Evolutionary conservation across 1,140 invertebrate genomes (phyloP).

Genomic region (Diprion similis): DNA sequence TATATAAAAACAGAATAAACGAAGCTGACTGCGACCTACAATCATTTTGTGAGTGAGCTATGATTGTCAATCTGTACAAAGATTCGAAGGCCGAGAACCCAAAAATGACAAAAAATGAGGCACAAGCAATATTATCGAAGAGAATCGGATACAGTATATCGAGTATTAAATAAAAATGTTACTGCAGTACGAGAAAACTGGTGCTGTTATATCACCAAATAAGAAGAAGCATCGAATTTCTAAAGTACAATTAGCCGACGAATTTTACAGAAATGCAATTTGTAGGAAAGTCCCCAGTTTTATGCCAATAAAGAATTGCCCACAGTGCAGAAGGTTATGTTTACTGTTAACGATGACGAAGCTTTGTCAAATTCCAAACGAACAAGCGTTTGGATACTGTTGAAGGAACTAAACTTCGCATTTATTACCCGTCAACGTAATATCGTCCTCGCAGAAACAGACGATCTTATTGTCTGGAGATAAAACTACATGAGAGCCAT

Average conservation of each 20-base stretch:
- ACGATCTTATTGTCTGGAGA: not conserved
- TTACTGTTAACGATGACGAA: not conserved
- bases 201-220: not conserved
- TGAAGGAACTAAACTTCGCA: slow-evolving; percentile 9
- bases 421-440: slow-evolving; percentile 6
- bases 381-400: slow-evolving; percentile 14
- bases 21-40: too few species aligned
- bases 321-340: not conserved
- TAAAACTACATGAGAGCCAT: slow-evolving; percentile 4
- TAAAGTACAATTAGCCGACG: not conserved
- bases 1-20: too few species aligned
- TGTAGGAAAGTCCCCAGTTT: not conserved
- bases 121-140: not conserved
- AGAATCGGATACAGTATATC: not conserved
- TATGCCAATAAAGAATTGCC: not conserved
- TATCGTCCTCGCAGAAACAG: slow-evolving; percentile 6
- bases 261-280: not conserved
- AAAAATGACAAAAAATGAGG: not conserved
- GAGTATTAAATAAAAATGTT: not conserved
- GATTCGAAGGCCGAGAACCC: not conserved
- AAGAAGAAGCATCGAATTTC: not conserved
- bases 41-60: not conserved
- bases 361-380: slow-evolving; percentile 13
- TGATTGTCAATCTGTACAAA: not conserved
- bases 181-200: not conserved